Percentiles rank a stretch among this genome's conserved stretches.
These are phyloP conservation scores for Lontra canadensis DNA, from an alignment of 2,113 vertebrate species.

Conservation along the genomic window DNA sequence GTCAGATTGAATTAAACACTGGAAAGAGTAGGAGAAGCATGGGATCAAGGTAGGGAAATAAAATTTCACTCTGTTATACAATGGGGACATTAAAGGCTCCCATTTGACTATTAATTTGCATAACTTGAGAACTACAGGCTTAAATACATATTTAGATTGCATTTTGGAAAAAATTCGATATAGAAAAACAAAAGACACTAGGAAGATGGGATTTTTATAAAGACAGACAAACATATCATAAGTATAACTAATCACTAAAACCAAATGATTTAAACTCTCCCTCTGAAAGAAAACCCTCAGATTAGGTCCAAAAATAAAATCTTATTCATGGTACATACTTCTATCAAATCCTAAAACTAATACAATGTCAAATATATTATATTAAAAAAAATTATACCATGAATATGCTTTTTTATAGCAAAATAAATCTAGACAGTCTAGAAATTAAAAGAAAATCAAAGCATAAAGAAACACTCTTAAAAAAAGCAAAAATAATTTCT, in stretches of 20 bases:
- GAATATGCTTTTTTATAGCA: background rate
- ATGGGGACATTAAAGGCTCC: background rate
- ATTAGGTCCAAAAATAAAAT: background rate
- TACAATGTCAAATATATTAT: background rate
- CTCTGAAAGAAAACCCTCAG: background rate
- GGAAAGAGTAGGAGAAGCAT: background rate
- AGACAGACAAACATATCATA: background rate
- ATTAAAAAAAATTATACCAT: background rate
- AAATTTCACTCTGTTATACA: background rate
- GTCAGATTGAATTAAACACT: background rate
- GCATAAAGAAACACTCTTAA: background rate
- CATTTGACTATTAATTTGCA: constrained; percentile 7
- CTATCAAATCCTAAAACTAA: background rate
- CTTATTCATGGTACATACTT: background rate
- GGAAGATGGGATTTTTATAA: background rate
- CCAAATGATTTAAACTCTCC: background rate
- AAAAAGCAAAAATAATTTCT: background rate
- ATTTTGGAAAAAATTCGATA: background rate
- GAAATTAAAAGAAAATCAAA: constrained; percentile 43
- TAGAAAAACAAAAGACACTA: background rate
- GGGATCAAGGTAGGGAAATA: background rate
- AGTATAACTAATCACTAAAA: constrained; percentile 19
- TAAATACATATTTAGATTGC: background rate
- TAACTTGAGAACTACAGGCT: background rate
- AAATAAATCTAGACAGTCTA: background rate